Percentiles rank a stretch among this genome's conserved stretches.
Conservation (phyloP, 2,888 invertebrate genomes). For the Aleiodes alternator region DNA sequence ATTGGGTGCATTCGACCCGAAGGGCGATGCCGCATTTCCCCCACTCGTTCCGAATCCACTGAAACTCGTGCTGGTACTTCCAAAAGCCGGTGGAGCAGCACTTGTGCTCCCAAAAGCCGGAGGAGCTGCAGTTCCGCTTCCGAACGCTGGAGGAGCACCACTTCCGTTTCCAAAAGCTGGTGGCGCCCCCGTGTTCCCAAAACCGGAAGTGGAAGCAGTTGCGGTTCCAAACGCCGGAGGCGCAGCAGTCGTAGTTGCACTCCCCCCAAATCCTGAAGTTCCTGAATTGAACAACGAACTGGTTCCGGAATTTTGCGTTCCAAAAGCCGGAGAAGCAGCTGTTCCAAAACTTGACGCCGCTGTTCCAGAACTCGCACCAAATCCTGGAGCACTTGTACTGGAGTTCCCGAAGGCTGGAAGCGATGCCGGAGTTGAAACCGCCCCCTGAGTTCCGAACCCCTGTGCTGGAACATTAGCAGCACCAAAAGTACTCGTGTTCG, state of each 20-base stretch:
- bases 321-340: constrained; percentile 8
- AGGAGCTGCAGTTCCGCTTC: constrained; percentile 22
- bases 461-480: constrained; percentile 46
- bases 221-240: constrained; percentile 42
- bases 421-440: background rate
- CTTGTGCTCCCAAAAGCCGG: constrained; percentile 47
- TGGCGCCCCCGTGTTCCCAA: constrained; percentile 38
- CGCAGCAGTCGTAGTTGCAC: constrained; percentile 19
- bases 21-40: constrained; percentile 15
- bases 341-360: constrained; percentile 41
- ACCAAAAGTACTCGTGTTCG: constrained; percentile 44
- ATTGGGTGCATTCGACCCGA: constrained; percentile 45
- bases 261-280: constrained; percentile 33
- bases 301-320: constrained; percentile 1
- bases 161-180: constrained; percentile 40
- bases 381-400: constrained; percentile 49
- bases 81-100: constrained; percentile 45
- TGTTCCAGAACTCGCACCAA: constrained; percentile 44
- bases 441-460: constrained; percentile 45
- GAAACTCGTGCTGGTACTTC: constrained; percentile 32
- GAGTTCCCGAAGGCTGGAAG: constrained; percentile 55
- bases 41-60: constrained; percentile 45
- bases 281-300: background rate
- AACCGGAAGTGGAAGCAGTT: background rate
- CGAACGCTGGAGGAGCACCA: constrained; percentile 48